A percentile compares a stretch with the other conserved stretches of the same genome.
phyloP scores from a whole-genome alignment of 1,140 invertebrate genomes.

The Plodia interpunctella region DNA sequence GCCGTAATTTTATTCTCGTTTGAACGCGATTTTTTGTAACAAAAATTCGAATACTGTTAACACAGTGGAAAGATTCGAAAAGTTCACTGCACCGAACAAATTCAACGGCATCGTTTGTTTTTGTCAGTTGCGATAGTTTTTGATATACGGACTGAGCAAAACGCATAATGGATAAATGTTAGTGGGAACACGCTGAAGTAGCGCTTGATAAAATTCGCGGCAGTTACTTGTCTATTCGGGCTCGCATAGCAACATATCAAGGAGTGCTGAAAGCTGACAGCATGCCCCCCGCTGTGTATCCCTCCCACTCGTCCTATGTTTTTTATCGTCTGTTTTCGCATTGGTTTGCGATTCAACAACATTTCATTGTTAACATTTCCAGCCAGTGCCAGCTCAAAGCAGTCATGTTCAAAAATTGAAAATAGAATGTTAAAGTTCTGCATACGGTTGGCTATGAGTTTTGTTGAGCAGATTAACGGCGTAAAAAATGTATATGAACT shows the following conservation, averaged over 20 bases:
- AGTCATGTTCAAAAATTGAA: background rate
- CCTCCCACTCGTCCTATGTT: slow-evolving; percentile 20
- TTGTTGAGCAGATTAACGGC: background rate
- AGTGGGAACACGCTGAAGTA: slow-evolving; percentile 27
- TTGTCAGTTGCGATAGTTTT: slow-evolving; percentile 43
- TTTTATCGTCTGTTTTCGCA: slow-evolving; percentile 26
- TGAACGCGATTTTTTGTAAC: slow-evolving; percentile 12
- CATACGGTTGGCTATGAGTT: background rate
- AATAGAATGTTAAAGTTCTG: background rate
- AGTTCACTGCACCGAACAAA: slow-evolving; percentile 43
- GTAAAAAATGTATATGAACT: slow-evolving; percentile 10
- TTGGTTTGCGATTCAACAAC: slow-evolving; percentile 42
- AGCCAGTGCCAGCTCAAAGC: background rate
- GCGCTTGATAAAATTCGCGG: slow-evolving; percentile 37
- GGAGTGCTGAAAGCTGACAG: slow-evolving; percentile 50
- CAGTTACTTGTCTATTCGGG: slow-evolving; percentile 38
- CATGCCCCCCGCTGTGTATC: slow-evolving; percentile 22
- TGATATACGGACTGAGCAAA: slow-evolving; percentile 43
- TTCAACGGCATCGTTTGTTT: slow-evolving; percentile 38
- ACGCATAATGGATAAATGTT: slow-evolving; percentile 47
- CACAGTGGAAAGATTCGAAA: slow-evolving; percentile 35
- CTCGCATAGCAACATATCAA: slow-evolving; percentile 32
- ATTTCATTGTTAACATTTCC: slow-evolving; percentile 37
- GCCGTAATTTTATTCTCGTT: background rate
- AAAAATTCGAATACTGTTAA: slow-evolving; percentile 31